These are phyloP conservation scores for Microctenopoma steveboyesi DNA, from an alignment of 2,797 vertebrate species.

Conservation along the genomic window DNA sequence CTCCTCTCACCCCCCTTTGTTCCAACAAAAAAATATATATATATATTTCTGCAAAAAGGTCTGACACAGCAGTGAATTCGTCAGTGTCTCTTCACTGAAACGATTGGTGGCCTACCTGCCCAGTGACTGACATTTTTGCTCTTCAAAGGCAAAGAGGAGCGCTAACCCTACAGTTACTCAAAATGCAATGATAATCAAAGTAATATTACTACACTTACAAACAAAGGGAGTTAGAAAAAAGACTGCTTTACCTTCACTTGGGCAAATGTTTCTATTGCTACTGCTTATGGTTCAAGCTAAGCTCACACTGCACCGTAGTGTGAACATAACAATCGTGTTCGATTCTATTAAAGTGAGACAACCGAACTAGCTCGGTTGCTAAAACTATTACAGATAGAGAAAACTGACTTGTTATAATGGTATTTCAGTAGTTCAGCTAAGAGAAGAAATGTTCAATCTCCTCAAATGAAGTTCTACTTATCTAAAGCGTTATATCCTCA, in stretches of 20 bases:
- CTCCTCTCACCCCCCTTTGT: constrained; percentile 58
- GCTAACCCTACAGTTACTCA: constrained; percentile 26
- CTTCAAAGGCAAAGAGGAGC: constrained; percentile 40
- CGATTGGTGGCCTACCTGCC: constrained; percentile 29
- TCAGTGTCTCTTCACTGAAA: constrained; percentile 69
- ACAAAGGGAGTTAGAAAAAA: not conserved
- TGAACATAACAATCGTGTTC: not conserved
- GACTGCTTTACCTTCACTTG: not conserved
- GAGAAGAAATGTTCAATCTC: no score
- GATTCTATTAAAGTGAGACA: not conserved
- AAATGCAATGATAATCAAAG: constrained; percentile 25
- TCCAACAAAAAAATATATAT: constrained; percentile 56
- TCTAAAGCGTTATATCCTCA: no score
- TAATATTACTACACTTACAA: not conserved
- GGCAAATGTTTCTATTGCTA: constrained; percentile 1
- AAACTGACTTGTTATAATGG: no score
- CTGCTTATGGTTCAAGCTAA: not conserved
- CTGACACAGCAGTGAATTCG: constrained; percentile 79
- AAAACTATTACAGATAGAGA: no score
- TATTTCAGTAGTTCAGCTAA: no score
- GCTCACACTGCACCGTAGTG: not conserved
- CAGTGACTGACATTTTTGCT: constrained; percentile 64
- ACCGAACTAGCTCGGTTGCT: no score
- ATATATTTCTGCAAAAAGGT: constrained; percentile 73
- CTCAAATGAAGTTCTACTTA: no score